phyloP scores from a whole-genome alignment of 2,888 invertebrate species.

The Microdon myrmicae region DNA sequence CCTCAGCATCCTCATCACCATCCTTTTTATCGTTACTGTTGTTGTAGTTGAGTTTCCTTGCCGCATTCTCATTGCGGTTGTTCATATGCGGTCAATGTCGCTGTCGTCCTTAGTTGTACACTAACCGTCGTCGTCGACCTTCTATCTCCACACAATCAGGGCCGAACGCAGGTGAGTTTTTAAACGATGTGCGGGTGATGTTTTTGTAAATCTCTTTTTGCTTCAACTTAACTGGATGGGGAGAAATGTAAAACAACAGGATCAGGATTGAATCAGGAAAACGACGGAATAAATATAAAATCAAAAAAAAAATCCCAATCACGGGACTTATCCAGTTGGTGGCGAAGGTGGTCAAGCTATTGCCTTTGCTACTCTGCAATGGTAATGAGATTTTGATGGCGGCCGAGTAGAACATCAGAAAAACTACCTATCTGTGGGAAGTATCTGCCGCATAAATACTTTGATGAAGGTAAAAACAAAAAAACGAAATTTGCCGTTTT shows the following conservation, averaged over 20 bases:
- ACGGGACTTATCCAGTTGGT: too few species aligned
- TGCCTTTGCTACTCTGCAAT: slow-evolving; percentile 33
- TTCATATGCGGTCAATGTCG: too few species aligned
- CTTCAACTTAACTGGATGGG: not conserved
- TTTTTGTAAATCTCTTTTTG: slow-evolving; percentile 9
- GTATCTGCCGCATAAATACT: slow-evolving; percentile 26
- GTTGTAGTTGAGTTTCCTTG: too few species aligned
- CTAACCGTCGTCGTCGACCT: slow-evolving; percentile 15
- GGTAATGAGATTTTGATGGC: slow-evolving; percentile 50
- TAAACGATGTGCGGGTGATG: slow-evolving; percentile 52
- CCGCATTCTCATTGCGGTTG: too few species aligned
- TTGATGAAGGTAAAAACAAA: not conserved
- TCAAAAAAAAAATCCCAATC: slow-evolving; percentile 18
- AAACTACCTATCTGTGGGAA: slow-evolving; percentile 22
- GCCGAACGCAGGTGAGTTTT: slow-evolving; percentile 41
- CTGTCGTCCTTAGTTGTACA: not conserved
- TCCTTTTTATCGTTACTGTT: too few species aligned
- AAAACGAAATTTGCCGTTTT: slow-evolving; percentile 14
- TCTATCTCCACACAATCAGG: slow-evolving; percentile 46
- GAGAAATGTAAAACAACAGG: slow-evolving; percentile 1
- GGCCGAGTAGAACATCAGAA: not conserved
- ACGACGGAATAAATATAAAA: slow-evolving; percentile 28
- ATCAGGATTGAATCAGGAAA: slow-evolving; percentile 32
- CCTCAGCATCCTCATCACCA: slow-evolving; percentile 18
- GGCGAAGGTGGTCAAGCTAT: not conserved